A percentile compares a stretch with the other conserved stretches of the same genome.
Conservation (phyloP, 2,797 vertebrate genomes). For the Ciconia nigra region DNA sequence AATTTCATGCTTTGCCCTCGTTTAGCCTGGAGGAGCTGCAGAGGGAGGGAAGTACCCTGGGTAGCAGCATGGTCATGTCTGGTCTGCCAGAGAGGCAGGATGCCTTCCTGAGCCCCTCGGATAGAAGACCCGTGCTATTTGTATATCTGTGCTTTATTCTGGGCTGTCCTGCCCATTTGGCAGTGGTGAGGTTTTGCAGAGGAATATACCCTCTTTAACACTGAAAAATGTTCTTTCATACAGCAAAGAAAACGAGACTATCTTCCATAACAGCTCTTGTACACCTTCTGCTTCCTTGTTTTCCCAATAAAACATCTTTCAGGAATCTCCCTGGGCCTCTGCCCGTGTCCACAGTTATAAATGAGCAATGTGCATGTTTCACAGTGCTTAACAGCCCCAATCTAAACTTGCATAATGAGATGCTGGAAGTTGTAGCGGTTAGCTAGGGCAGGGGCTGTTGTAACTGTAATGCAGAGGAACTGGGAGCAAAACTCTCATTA, state of each 20-base stretch:
- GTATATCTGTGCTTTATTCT: neutral
- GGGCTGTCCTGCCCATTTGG: neutral
- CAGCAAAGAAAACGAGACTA: neutral
- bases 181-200: neutral
- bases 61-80: neutral
- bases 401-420: neutral
- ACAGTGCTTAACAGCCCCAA: neutral
- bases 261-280: neutral
- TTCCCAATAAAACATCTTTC: neutral
- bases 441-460: neutral
- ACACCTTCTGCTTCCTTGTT: neutral
- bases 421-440: neutral
- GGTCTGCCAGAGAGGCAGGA: neutral
- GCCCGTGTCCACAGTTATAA: neutral
- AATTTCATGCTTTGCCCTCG: rapidly evolving
- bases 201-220: neutral
- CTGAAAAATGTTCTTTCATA: neutral
- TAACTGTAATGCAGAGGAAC: neutral
- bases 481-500: neutral
- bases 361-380: neutral
- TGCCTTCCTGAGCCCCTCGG: neutral
- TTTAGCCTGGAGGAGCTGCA: neutral
- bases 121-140: rapidly evolving
- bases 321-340: neutral
- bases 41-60: too few species aligned